A percentile compares a stretch with the other conserved stretches of the same genome.
phyloP scores from a whole-genome alignment of 1,140 invertebrate genomes.

The Eumeta japonica region DNA sequence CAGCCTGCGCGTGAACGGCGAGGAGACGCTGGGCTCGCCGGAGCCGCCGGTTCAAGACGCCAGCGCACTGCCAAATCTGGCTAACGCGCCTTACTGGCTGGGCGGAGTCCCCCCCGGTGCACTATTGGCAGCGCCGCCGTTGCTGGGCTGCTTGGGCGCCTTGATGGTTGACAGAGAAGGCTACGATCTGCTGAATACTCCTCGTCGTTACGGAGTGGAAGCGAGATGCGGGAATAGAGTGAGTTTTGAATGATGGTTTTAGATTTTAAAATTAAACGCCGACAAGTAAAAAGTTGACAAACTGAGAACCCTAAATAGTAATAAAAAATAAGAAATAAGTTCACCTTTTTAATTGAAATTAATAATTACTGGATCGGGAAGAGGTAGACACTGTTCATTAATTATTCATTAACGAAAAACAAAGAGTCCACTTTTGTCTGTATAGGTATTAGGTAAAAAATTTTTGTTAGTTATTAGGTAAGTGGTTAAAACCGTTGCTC shows the following conservation, averaged over 20 bases:
- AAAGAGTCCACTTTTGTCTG: too few relatives aligned
- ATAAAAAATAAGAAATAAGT: slow-evolving; percentile 6
- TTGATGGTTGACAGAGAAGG: slow-evolving; percentile 69
- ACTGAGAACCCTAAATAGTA: slow-evolving; percentile 3
- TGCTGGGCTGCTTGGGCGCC: slow-evolving; percentile 81
- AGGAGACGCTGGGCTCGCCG: slow-evolving; percentile 66
- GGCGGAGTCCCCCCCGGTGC: slow-evolving; percentile 78
- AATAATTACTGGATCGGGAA: too few relatives aligned
- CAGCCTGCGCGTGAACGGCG: slow-evolving; percentile 70
- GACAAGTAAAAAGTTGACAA: slow-evolving; percentile 4
- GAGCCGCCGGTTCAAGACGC: slow-evolving; percentile 59
- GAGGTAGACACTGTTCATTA: too few relatives aligned
- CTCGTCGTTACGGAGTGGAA: slow-evolving; percentile 75
- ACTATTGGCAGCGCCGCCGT: slow-evolving; percentile 41
- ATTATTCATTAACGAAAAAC: too few relatives aligned
- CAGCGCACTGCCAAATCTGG: slow-evolving; percentile 64
- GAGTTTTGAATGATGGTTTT: slow-evolving; percentile 21
- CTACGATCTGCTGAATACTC: slow-evolving; percentile 59
- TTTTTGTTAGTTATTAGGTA: too few relatives aligned
- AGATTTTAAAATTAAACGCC: not conserved
- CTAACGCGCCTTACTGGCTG: slow-evolving; percentile 67
- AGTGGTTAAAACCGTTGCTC: too few relatives aligned
- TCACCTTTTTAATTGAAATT: too few relatives aligned
- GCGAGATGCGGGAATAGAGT: slow-evolving; percentile 72
- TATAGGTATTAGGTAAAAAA: too few relatives aligned